Evolutionary conservation across 2,888 invertebrate genomes (phyloP).

Genomic region (Pasiphila rectangulata): DNA sequence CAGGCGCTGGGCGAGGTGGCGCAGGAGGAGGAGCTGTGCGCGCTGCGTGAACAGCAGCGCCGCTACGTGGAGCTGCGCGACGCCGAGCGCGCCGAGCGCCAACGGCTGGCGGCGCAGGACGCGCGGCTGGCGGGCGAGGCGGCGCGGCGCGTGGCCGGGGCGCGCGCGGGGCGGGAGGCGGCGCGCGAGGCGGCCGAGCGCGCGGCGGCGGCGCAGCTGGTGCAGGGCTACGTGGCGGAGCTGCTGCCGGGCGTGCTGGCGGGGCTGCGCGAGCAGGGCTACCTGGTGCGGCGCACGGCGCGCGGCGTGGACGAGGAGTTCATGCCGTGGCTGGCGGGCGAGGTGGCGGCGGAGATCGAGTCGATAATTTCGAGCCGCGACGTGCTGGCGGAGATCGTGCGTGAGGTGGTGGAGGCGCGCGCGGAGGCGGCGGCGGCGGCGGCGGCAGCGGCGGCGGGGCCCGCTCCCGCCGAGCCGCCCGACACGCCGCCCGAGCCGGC

Average conservation of each 20-base stretch:
- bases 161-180: slow-evolving; percentile 82
- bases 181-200: slow-evolving; percentile 90
- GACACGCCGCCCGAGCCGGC: slow-evolving; percentile 21
- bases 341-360: slow-evolving; percentile 90
- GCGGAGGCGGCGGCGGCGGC: slow-evolving; percentile 62
- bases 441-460: slow-evolving; percentile 26
- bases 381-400: slow-evolving; percentile 84
- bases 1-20: slow-evolving; percentile 94
- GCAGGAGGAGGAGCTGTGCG: slow-evolving; percentile 94
- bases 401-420: slow-evolving; percentile 88
- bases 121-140: slow-evolving; percentile 84
- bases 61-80: slow-evolving; percentile 85
- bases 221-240: slow-evolving; percentile 93
- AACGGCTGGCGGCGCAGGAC: slow-evolving; percentile 90
- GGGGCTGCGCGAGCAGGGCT: slow-evolving; percentile 88
- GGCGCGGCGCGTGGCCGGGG: slow-evolving; percentile 87
- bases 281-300: slow-evolving; percentile 82
- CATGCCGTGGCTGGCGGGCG: slow-evolving; percentile 92
- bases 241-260: slow-evolving; percentile 91
- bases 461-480: slow-evolving; percentile 21
- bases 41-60: slow-evolving; percentile 88
- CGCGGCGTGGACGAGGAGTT: slow-evolving; percentile 88
- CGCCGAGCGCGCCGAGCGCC: slow-evolving; percentile 90
- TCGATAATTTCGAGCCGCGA: slow-evolving; percentile 90
- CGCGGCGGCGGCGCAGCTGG: slow-evolving; percentile 89